phyloP scores from a whole-genome alignment of 1,140 invertebrate genomes.

The Cydia fagiglandana region DNA sequence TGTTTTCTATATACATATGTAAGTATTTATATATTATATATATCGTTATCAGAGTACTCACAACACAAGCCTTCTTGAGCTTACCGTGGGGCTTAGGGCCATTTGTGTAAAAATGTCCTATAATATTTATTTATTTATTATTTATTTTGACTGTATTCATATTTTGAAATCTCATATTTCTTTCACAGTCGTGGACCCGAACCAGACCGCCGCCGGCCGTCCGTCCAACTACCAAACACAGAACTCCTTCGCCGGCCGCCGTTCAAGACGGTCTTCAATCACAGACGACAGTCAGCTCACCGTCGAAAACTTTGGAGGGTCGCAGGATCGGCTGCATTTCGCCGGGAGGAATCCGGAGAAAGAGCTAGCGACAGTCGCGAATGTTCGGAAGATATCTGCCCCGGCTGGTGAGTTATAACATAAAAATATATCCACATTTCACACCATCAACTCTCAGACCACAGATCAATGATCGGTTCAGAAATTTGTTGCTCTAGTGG shows the following conservation, averaged over 20 bases:
- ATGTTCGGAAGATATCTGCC: slow-evolving; percentile 80
- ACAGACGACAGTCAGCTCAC: slow-evolving; percentile 93
- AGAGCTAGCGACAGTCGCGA: slow-evolving; percentile 76
- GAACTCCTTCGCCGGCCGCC: slow-evolving; percentile 87
- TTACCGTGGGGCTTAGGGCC: too few species aligned
- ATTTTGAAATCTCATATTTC: not conserved
- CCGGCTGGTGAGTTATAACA: slow-evolving; percentile 69
- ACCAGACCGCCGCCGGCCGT: slow-evolving; percentile 83
- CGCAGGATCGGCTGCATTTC: slow-evolving; percentile 87
- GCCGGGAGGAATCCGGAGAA: slow-evolving; percentile 88
- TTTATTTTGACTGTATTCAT: too few species aligned
- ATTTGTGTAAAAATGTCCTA: too few species aligned
- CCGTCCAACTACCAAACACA: slow-evolving; percentile 89
- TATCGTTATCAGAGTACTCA: too few species aligned
- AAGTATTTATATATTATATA: too few species aligned
- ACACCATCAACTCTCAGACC: too few species aligned
- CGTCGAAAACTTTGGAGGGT: slow-evolving; percentile 94
- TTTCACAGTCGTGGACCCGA: slow-evolving; percentile 32
- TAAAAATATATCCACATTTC: slow-evolving; percentile 37
- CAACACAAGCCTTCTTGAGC: too few species aligned
- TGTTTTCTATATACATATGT: too few species aligned
- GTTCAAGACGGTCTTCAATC: slow-evolving; percentile 90
- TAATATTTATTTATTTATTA: too few species aligned
- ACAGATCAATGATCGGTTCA: too few species aligned
- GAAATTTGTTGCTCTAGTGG: too few species aligned